A percentile compares a stretch with the other conserved stretches of the same genome.
Evolutionary conservation across 2,888 invertebrate genomes (phyloP).

Genomic region (Noctua comes): DNA sequence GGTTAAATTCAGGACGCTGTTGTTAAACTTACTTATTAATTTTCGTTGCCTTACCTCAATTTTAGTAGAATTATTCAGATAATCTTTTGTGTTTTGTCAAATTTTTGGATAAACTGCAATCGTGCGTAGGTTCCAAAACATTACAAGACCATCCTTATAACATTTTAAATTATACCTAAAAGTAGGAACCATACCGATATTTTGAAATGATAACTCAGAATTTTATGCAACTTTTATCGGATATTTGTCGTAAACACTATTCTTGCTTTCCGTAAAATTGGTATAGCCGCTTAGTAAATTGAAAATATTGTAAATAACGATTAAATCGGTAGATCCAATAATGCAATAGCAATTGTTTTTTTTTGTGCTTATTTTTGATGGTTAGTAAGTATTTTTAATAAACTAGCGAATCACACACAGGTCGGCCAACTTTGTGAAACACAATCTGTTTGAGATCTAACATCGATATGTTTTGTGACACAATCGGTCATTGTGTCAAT

Average conservation of each 20-base stretch:
- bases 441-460: constrained; percentile 72
- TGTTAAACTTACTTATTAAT: not conserved
- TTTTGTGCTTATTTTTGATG: not conserved
- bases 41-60: not conserved
- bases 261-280: not conserved
- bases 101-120: not conserved
- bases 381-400: constrained; percentile 14
- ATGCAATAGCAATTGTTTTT: not conserved
- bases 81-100: not conserved
- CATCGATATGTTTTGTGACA: constrained; percentile 69
- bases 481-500: constrained; percentile 47
- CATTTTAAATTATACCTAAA: not conserved
- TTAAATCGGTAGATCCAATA: not conserved
- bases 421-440: constrained; percentile 74
- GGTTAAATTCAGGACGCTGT: not conserved
- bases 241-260: not conserved
- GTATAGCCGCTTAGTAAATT: not conserved
- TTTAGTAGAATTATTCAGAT: not conserved
- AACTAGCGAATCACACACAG: constrained; percentile 7
- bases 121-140: not conserved
- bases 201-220: not conserved
- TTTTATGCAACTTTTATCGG: not conserved
- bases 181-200: not conserved
- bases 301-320: not conserved
- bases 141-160: not conserved